Conservation (phyloP, 1,140 invertebrate species). For the Solenopsis invicta region DNA sequence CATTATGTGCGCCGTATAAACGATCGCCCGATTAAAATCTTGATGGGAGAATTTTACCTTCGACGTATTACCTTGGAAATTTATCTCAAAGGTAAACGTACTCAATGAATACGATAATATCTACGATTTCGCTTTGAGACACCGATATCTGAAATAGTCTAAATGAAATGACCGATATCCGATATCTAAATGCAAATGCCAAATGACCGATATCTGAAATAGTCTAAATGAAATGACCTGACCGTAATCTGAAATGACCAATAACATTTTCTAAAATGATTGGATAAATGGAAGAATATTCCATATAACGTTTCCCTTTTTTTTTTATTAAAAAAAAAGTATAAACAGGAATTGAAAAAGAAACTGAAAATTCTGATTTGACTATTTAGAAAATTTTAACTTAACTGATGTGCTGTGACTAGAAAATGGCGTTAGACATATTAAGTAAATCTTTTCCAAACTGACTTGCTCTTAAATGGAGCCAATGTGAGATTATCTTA, state of each 20-base stretch:
- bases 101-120: background rate
- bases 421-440: background rate
- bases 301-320: background rate
- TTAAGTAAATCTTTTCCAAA: background rate
- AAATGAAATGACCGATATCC: too few species aligned
- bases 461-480: background rate
- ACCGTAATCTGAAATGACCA: background rate
- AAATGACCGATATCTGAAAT: conserved; percentile 3
- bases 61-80: background rate
- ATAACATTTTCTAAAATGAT: background rate
- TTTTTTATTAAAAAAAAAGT: background rate
- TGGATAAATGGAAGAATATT: background rate
- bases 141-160: background rate
- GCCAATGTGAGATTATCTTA: background rate
- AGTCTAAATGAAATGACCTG: background rate
- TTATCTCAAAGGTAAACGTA: background rate
- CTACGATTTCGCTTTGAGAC: background rate
- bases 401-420: background rate
- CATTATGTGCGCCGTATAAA: background rate
- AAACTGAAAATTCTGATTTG: conserved; percentile 3
- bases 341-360: background rate
- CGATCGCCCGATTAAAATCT: background rate
- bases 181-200: too few species aligned
- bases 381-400: background rate
- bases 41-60: too few species aligned